Percentiles rank a stretch among this genome's conserved stretches.
These are phyloP conservation scores for Conops quadrifasciatus DNA, from an alignment of 2,888 invertebrate species.

Conservation along the genomic window DNA sequence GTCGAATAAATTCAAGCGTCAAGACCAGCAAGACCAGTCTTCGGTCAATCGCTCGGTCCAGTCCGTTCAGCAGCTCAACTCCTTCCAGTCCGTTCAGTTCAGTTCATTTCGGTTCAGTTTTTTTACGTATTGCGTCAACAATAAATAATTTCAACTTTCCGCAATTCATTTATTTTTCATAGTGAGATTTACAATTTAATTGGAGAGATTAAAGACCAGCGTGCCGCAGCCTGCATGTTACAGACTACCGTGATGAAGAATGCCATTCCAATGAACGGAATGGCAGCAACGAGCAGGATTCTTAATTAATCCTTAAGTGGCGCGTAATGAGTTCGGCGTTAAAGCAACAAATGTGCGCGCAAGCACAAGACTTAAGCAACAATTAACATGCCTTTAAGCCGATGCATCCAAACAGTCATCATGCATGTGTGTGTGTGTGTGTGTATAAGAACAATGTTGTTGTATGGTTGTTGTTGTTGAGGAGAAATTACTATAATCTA, in stretches of 20 bases:
- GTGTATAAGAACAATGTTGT: no score
- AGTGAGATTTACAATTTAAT: constrained; percentile 21
- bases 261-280: not conserved
- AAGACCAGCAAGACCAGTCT: no score
- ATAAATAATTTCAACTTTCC: constrained; percentile 22
- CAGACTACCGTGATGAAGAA: not conserved
- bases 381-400: no score
- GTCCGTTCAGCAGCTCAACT: not conserved
- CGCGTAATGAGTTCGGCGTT: not conserved
- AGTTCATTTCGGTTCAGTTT: not conserved
- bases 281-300: not conserved
- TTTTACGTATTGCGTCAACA: constrained; percentile 11
- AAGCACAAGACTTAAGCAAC: no score
- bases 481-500: no score
- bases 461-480: no score
- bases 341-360: not conserved
- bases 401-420: no score
- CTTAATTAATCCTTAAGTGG: constrained; percentile 5
- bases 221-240: no score
- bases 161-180: constrained; percentile 11
- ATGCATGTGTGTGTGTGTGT: no score
- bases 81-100: not conserved
- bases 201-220: constrained; percentile 23
- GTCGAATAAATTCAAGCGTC: not conserved
- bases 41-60: not conserved